Evolutionary conservation across 2,888 invertebrate genomes (phyloP), one percentile per base, ranked within the genome.

Genomic region (Aproaerema taeniolella): DNA sequence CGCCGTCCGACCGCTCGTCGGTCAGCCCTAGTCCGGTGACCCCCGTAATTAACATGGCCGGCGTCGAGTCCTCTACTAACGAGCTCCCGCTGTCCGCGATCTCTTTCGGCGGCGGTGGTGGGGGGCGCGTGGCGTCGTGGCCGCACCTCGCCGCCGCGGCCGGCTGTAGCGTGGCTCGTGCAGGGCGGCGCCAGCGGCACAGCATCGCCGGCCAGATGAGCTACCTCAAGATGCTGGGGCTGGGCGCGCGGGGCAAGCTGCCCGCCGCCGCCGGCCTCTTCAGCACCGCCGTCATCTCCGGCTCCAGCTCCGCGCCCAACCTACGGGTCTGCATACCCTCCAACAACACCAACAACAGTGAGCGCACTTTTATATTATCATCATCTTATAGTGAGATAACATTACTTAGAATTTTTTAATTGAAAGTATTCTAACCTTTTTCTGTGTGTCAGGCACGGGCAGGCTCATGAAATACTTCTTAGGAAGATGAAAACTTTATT

Each of bases 121-220:
- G 41, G 33, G 47, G 49, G 69, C 66, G 12, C 44, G 45, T 69
- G 61, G 45, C 73, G 67, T 20, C 58, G 45, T 41, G 45, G 70
- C 42, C 68, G 69, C 39, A 74, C 72, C 9, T 65, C 63, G 35
- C 16, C 41, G 37, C 67, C 66, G 46, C 44, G 38, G 15, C 16
- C 30, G 26, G 12, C 14, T 78, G 46, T 77, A 68, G 62, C 71
- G 72, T 66, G 72, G 67, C 48, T 72, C 80, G 62, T 86, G 87
- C 66, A 88, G 89, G 90, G 90, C 92, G 93, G 88, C 94, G 94
- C 88, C 95, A 95, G 90, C 93, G 95, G 87, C 95, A 96, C 94
- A 95, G 95, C 91, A 94, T 96, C 91, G 94, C 95, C 89, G 95
- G 95, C 89, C 95, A 95, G 92, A 93, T 95, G 93, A 94, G 92